These are phyloP conservation scores for Nicator chloris DNA, from an alignment of 2,113 vertebrate species.

Conservation along the genomic window DNA sequence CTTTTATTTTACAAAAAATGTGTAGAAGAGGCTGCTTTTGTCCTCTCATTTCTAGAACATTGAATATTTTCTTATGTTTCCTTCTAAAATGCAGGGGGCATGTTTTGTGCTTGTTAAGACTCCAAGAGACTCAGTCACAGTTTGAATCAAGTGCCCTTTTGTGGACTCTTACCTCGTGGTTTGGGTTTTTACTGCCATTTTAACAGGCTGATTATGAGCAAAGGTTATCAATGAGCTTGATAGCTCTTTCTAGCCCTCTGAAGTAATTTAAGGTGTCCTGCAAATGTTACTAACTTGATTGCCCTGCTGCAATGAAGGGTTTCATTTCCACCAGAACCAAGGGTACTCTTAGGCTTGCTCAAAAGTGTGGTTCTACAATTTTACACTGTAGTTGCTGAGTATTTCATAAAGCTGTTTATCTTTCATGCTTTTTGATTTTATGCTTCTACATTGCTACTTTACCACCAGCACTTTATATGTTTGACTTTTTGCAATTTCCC, in stretches of 20 bases:
- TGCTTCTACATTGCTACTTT: neutral
- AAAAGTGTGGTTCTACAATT: neutral
- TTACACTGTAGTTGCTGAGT: neutral
- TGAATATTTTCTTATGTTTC: neutral
- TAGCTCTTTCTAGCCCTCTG: neutral
- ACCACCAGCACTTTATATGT: neutral
- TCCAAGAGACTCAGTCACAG: neutral
- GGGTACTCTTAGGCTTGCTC: neutral
- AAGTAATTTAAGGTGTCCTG: neutral
- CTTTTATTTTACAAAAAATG: neutral
- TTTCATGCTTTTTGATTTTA: neutral
- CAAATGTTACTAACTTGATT: neutral
- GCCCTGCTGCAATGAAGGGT: neutral
- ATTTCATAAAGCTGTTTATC: neutral
- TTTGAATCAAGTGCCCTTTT: neutral
- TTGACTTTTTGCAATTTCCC: neutral
- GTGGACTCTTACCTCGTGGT: neutral
- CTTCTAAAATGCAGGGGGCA: neutral
- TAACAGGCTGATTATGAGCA: neutral
- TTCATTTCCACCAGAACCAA: neutral
- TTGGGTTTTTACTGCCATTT: neutral
- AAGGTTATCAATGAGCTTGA: neutral
- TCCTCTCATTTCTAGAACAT: neutral
- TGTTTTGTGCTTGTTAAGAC: neutral
- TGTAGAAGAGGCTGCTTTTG: neutral